Evolutionary conservation across 1,140 invertebrate species (phyloP).

Genomic region (Pemphigus obesinymphae): DNA sequence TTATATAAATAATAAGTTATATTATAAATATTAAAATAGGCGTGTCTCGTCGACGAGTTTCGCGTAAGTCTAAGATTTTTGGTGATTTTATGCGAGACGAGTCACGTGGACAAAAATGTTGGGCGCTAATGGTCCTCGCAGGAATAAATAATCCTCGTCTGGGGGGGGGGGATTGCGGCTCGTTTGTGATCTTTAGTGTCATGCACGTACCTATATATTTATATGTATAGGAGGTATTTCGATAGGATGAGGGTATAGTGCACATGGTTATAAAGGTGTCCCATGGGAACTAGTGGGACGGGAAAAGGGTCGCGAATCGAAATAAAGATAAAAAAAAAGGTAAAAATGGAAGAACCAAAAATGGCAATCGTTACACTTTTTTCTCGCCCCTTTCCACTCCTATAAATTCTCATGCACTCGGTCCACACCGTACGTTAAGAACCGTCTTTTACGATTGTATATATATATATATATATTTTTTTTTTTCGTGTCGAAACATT

Average conservation of each 20-base stretch:
- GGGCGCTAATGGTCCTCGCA: constrained; percentile 1
- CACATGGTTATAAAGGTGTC: constrained; percentile 12
- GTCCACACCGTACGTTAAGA: not conserved
- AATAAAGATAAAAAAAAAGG: constrained; percentile 25
- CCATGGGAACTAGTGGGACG: not conserved
- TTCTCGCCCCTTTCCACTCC: not conserved
- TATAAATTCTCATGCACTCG: not conserved
- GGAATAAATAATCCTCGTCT: constrained; percentile 14
- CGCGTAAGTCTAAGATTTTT: not conserved
- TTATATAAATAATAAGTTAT: no score
- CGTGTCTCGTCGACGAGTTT: no score
- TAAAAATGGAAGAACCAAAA: constrained; percentile 20
- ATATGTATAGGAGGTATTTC: no score
- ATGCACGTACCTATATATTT: no score
- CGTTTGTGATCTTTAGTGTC: not conserved
- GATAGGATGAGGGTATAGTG: no score
- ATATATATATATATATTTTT: not conserved
- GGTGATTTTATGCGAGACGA: not conserved
- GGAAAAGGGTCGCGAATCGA: not conserved
- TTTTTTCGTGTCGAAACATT: not conserved
- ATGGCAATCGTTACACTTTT: constrained; percentile 26
- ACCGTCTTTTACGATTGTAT: constrained; percentile 1
- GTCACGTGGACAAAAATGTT: not conserved
- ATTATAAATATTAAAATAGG: no score
- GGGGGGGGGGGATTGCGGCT: not conserved